Conservation (phyloP, 30 jellyfish, hydroid and myxozoan species). For the Rhopilema esculentum region DNA sequence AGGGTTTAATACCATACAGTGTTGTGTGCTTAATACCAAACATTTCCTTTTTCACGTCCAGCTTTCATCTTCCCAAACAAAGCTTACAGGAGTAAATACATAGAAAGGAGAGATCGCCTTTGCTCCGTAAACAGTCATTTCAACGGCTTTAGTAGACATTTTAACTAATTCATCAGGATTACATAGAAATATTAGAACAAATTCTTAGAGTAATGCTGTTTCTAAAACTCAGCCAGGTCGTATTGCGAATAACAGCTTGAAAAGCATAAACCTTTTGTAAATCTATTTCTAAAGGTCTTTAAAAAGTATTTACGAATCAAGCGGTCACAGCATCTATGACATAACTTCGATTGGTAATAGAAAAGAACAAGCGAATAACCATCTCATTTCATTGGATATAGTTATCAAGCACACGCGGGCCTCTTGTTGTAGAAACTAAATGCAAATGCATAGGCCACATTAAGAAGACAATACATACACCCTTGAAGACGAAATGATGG, state of each 20-base stretch:
- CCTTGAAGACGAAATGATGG: neutral
- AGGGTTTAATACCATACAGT: no score
- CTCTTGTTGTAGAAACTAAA: neutral
- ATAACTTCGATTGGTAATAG: neutral
- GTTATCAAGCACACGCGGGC: slow-evolving; percentile 12
- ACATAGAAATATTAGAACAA: neutral
- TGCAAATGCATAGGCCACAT: neutral
- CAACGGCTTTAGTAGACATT: neutral
- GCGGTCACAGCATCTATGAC: slow-evolving; percentile 7
- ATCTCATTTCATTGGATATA: neutral
- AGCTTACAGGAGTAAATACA: neutral
- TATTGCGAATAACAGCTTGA: neutral
- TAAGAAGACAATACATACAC: neutral
- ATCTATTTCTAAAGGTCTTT: neutral
- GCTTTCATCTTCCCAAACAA: no score
- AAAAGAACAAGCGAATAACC: neutral
- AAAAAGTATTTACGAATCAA: neutral
- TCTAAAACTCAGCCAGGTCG: neutral
- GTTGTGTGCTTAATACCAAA: no score
- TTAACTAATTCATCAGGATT: neutral
- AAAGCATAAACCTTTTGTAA: neutral
- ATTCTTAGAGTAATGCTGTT: neutral
- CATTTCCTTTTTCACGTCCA: neutral
- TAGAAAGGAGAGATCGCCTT: neutral
- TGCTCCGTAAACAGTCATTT: neutral